A percentile compares a stretch with the other conserved stretches of the same genome.
Evolutionary conservation across 1,140 invertebrate species (phyloP).

Genomic region (Pseudomyrmex pallidus): DNA sequence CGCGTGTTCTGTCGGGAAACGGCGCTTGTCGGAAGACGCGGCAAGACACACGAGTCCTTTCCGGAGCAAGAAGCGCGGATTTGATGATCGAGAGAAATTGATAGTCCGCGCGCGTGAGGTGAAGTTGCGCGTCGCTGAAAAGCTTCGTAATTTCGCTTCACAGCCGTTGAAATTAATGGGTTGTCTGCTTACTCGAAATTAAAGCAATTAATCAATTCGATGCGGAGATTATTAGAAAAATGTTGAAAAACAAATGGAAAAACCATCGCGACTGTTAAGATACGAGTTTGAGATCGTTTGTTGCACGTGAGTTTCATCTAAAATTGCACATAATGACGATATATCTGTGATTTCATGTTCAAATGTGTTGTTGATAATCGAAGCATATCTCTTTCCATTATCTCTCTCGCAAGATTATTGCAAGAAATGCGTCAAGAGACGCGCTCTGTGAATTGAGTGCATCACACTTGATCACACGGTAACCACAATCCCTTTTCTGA

Average conservation of each 20-base stretch:
- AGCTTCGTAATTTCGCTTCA: not conserved
- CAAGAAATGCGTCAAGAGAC: not conserved
- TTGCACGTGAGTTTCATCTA: too few species aligned
- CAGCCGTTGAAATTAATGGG: not conserved
- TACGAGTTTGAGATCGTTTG: too few species aligned
- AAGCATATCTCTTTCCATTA: slow-evolving; percentile 15
- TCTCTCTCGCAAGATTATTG: not conserved
- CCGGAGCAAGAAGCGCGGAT: slow-evolving; percentile 11
- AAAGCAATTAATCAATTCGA: too few species aligned
- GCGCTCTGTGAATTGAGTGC: not conserved
- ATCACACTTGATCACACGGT: too few species aligned
- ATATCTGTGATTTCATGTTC: not conserved
- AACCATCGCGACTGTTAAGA: too few species aligned
- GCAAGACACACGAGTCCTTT: not conserved
- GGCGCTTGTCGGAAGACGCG: not conserved
- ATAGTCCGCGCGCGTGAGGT: not conserved
- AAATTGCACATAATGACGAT: not conserved
- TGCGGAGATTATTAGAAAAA: too few species aligned
- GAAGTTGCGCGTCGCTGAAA: not conserved
- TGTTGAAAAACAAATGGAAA: too few species aligned
- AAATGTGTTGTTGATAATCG: not conserved
- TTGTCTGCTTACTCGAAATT: not conserved
- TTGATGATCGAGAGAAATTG: slow-evolving; percentile 34
- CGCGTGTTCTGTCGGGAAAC: slow-evolving; percentile 1
- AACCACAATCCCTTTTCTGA: not conserved